Conservation (phyloP, 53 echinoderm and acorn worm species). For the Temnopleurus reevesii region DNA sequence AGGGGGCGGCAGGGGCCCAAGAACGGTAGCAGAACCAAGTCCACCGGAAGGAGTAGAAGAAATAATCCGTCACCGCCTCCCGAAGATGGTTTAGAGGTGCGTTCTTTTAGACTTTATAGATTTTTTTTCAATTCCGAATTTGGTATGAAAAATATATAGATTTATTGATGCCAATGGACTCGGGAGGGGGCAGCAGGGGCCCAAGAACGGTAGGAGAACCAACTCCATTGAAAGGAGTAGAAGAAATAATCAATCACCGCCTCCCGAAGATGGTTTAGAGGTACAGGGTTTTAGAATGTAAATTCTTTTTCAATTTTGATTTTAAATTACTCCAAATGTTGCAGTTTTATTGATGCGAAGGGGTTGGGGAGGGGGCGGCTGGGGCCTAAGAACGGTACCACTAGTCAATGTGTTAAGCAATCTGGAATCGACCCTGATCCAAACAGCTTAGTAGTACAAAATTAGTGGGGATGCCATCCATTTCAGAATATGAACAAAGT, state of each 20-base stretch:
- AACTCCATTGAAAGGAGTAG: slow-evolving; percentile 82
- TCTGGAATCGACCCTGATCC: too few species aligned
- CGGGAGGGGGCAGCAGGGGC: slow-evolving; percentile 72
- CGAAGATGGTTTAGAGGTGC: slow-evolving; percentile 97
- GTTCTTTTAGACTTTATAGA: too few species aligned
- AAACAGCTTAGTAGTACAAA: too few species aligned
- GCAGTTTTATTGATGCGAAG: slow-evolving; percentile 80
- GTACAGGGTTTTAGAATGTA: too few species aligned
- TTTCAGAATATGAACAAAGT: too few species aligned
- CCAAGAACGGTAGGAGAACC: slow-evolving; percentile 68
- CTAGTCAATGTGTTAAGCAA: too few species aligned
- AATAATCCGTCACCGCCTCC: slow-evolving; percentile 97
- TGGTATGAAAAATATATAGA: too few species aligned
- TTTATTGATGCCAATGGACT: slow-evolving; percentile 77
- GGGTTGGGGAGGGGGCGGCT: slow-evolving; percentile 76
- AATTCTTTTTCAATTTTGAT: too few species aligned
- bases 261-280: slow-evolving; percentile 96
- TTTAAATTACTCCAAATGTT: too few species aligned
- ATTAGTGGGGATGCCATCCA: too few species aligned
- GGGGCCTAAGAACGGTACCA: slow-evolving; percentile 63
- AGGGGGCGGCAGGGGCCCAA: slow-evolving; percentile 71
- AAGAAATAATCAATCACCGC: slow-evolving; percentile 92
- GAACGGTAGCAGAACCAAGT: slow-evolving; percentile 68
- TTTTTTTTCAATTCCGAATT: too few species aligned
- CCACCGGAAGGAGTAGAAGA: slow-evolving; percentile 83